Conservation (phyloP, 2,113 vertebrate species). For the Coptodon bakossiorum region DNA sequence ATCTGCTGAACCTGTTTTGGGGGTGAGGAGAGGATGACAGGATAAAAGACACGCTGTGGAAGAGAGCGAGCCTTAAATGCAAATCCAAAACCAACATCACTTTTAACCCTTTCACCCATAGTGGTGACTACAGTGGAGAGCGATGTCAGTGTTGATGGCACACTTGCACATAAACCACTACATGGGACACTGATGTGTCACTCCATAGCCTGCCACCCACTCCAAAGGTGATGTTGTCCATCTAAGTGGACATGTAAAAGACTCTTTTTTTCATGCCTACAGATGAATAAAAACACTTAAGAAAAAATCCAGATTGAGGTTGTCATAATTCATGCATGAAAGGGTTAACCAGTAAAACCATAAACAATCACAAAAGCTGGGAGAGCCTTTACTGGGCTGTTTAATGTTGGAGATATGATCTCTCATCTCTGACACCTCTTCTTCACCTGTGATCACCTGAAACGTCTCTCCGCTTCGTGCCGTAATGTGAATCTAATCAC, state of each 20-base stretch:
- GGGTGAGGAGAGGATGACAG: neutral
- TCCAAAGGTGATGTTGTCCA: neutral
- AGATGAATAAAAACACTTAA: neutral
- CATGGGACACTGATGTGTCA: neutral
- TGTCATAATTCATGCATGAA: neutral
- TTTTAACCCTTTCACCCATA: neutral
- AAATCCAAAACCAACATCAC: neutral
- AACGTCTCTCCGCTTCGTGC: neutral
- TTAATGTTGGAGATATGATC: neutral
- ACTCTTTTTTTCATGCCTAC: neutral
- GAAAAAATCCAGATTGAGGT: neutral
- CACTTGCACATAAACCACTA: neutral
- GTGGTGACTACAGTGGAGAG: neutral
- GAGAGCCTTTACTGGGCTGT: neutral
- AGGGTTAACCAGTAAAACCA: neutral
- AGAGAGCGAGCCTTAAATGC: neutral
- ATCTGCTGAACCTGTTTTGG: neutral
- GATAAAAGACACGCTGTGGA: neutral
- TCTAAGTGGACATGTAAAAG: neutral
- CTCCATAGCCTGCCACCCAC: neutral
- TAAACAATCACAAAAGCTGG: rapidly evolving
- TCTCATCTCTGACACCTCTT: neutral
- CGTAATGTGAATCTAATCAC: neutral
- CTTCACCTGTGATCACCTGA: neutral
- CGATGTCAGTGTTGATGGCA: rapidly evolving